Evolutionary conservation across 2,888 invertebrate species (phyloP).

Genomic region (Petrophora chlorosata): DNA sequence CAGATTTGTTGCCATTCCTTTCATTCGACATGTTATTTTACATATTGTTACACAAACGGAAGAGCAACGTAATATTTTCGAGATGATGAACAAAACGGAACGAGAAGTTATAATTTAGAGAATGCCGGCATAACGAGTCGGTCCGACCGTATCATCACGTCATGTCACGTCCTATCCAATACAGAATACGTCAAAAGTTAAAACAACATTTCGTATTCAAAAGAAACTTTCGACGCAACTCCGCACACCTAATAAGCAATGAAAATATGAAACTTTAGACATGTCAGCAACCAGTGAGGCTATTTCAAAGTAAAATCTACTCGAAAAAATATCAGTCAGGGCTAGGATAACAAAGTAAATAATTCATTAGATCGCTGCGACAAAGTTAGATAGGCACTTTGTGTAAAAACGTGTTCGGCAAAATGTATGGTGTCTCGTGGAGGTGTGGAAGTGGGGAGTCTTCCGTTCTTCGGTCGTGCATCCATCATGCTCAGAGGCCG

Average conservation of each 20-base stretch:
- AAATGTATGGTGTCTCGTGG: conserved; percentile 61
- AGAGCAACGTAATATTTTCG: conserved; percentile 66
- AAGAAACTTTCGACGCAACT: conserved; percentile 26
- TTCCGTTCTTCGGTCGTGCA: conserved; percentile 51
- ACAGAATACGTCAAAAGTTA: conserved; percentile 59
- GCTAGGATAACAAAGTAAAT: conserved; percentile 59
- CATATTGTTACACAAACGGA: conserved; percentile 67
- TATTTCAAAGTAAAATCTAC: conserved; percentile 41
- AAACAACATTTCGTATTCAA: conserved; percentile 33
- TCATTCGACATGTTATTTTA: conserved; percentile 63
- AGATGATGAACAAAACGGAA: conserved; percentile 70
- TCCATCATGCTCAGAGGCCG: conserved; percentile 74
- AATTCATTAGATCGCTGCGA: conserved; percentile 64
- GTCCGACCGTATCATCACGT: conserved; percentile 47
- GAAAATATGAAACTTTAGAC: conserved; percentile 23
- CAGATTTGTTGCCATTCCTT: conserved; percentile 66
- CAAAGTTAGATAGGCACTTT: conserved; percentile 52
- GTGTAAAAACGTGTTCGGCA: conserved; percentile 56
- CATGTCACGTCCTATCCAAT: conserved; percentile 46
- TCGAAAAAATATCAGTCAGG: conserved; percentile 39
- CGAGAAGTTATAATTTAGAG: conserved; percentile 56
- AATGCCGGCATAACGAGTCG: conserved; percentile 43
- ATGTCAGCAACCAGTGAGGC: no score
- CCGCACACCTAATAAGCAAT: conserved; percentile 24
- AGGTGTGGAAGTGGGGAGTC: conserved; percentile 47